These are phyloP conservation scores for Drosophila bipectinata DNA, from an alignment of 1,140 invertebrate species.

Conservation along the genomic window DNA sequence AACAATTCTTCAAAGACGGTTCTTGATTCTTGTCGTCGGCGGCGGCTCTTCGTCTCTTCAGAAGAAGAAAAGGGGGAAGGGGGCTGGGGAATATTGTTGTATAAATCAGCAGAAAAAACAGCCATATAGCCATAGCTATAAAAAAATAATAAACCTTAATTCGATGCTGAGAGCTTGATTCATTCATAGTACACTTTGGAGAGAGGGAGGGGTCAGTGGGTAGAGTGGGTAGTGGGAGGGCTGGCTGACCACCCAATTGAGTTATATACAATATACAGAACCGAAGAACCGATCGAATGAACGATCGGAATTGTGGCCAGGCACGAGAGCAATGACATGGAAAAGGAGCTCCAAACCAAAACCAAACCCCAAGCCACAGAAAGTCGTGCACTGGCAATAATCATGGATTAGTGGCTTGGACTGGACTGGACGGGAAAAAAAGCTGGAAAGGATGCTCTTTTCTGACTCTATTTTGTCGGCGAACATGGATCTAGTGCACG, in stretches of 20 bases:
- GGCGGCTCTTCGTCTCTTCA: slow-evolving; percentile 56
- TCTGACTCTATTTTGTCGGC: slow-evolving; percentile 84
- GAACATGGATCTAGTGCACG: slow-evolving; percentile 84
- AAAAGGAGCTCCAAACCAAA: slow-evolving; percentile 23
- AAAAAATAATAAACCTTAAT: slow-evolving; percentile 81
- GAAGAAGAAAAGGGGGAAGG: background rate
- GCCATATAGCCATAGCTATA: slow-evolving; percentile 26
- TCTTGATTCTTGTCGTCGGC: background rate
- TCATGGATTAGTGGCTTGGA: slow-evolving; percentile 35
- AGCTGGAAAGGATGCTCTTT: slow-evolving; percentile 52
- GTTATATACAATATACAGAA: slow-evolving; percentile 60
- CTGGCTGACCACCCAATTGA: slow-evolving; percentile 60
- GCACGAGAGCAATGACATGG: slow-evolving; percentile 67
- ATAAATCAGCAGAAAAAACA: slow-evolving; percentile 75
- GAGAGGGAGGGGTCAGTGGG: background rate
- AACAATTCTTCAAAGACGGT: slow-evolving; percentile 48
- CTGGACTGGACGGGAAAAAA: slow-evolving; percentile 9
- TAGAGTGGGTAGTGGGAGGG: background rate
- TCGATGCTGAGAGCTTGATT: slow-evolving; percentile 76
- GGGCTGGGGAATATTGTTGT: slow-evolving; percentile 60
- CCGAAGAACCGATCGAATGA: slow-evolving; percentile 45
- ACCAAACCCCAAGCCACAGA: slow-evolving; percentile 56
- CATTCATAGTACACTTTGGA: slow-evolving; percentile 61
- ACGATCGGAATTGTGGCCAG: slow-evolving; percentile 72
- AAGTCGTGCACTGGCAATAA: slow-evolving; percentile 77